Base-by-base conservation (phyloP, 1,140 invertebrate genomes). In the Gonioctena quinquepunctata region DNA sequence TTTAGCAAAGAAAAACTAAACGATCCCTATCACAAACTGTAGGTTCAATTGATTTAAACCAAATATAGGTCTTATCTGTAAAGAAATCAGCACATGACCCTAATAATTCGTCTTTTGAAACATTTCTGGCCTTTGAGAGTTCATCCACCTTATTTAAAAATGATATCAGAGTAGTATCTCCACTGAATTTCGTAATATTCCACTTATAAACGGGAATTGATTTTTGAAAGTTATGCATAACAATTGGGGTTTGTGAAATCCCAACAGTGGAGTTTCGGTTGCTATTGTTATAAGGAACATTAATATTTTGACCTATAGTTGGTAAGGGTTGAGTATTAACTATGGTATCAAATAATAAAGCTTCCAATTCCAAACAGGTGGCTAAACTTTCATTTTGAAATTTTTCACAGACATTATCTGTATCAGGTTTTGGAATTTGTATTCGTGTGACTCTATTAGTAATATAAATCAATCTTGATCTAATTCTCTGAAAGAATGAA, bases 41-140 rank as follows among this genome's bases (percentile, higher is more conserved):
- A 3, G 67, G 49, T 48, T 66, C 61, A 7, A 79, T 48, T 23
- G 65, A 67, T 13, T 76, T 54, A 59, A 52, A 80, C 80, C 79
- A 80, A 26, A 79, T 72, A 1, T 78, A 50, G 21, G 80, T 79
- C 59, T 76, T 74, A 26, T 62, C 78, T 0, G 66, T 62, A 69
- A 80, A 80, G 16, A 81, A 73, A 21, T 79, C 74, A 2, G 71
- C 71, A 16, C 69, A 71, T 62, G 66, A 21, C 18, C 6, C 27
- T 52, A 64, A 64, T 22, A 69, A 48, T 56, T 64, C n/a, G 16
- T 63, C 50, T 42, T 64, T 69, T 22, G 21, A 13, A 33, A 56
- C 18, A 16, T 25, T 27, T 27, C 68, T 19, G 5, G 68, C 22
- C n/a, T 3, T 21, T 5, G 16, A 27, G 2, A 66, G 16, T 66